Percentiles rank a stretch among this genome's conserved stretches.
phyloP scores from a whole-genome alignment of 2,113 vertebrate genomes.

The Cyanistes caeruleus region DNA sequence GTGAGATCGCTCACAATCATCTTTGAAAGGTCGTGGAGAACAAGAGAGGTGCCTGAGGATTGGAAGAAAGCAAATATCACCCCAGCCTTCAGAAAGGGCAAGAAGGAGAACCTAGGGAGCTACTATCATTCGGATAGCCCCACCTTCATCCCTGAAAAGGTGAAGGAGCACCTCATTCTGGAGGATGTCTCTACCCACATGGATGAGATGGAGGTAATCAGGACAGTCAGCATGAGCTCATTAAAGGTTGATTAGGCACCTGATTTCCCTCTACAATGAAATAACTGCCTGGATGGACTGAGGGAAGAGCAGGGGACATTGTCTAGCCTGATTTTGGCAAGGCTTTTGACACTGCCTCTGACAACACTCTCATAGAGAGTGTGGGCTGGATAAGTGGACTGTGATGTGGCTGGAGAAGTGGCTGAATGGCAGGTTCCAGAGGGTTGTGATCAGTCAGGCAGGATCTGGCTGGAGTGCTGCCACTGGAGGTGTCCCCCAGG shows the following conservation, averaged over 20 bases:
- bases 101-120: background rate
- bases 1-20: background rate
- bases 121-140: background rate
- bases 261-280: background rate
- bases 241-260: background rate
- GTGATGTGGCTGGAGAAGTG: background rate
- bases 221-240: background rate
- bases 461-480: background rate
- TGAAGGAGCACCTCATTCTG: background rate
- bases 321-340: fast-evolving
- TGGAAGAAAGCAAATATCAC: background rate
- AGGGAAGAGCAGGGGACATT: background rate
- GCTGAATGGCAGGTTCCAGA: background rate
- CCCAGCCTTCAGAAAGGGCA: background rate
- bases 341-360: background rate
- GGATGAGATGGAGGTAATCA: background rate
- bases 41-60: background rate
- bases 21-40: background rate
- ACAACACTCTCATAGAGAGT: background rate
- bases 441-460: fast-evolving
- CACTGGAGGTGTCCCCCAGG: background rate
- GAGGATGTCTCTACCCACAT: background rate
- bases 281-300: background rate
- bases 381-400: background rate
- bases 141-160: background rate